Conservation (phyloP, 2,888 invertebrate species). For the Harpagoxenus sublaevis region DNA sequence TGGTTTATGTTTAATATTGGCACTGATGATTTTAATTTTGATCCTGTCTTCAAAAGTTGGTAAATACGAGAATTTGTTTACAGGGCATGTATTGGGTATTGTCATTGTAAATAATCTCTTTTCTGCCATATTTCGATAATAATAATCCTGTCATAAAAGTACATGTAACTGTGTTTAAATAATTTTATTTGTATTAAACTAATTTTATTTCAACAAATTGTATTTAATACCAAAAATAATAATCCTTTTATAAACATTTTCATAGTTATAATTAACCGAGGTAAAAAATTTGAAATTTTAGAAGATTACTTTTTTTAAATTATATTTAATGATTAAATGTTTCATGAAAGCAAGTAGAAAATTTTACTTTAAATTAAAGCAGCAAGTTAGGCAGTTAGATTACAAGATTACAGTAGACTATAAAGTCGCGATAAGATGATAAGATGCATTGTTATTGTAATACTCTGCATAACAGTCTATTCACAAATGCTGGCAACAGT, state of each 20-base stretch:
- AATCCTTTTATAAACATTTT: neutral
- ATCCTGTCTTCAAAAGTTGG: neutral
- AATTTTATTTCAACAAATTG: neutral
- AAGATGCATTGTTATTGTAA: conserved; percentile 17
- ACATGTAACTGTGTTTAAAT: neutral
- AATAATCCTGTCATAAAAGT: neutral
- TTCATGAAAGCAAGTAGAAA: conserved; percentile 2
- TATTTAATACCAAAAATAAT: neutral
- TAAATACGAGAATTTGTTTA: neutral
- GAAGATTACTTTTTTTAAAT: neutral
- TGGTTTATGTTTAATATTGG: neutral
- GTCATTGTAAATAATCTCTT: neutral
- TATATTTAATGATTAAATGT: conserved; percentile 8
- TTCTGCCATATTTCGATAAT: neutral
- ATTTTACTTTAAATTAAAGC: neutral
- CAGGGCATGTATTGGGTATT: neutral
- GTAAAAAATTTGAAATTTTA: neutral
- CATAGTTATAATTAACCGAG: neutral
- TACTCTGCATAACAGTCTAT: conserved; percentile 14
- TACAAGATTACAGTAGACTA: neutral
- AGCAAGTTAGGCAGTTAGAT: neutral
- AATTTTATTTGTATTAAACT: neutral
- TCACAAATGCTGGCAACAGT: neutral
- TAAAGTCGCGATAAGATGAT: conserved; percentile 23
- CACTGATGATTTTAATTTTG: conserved; percentile 6